Evolutionary conservation across 2,797 vertebrate species (phyloP).

Genomic region (Poecilia picta): DNA sequence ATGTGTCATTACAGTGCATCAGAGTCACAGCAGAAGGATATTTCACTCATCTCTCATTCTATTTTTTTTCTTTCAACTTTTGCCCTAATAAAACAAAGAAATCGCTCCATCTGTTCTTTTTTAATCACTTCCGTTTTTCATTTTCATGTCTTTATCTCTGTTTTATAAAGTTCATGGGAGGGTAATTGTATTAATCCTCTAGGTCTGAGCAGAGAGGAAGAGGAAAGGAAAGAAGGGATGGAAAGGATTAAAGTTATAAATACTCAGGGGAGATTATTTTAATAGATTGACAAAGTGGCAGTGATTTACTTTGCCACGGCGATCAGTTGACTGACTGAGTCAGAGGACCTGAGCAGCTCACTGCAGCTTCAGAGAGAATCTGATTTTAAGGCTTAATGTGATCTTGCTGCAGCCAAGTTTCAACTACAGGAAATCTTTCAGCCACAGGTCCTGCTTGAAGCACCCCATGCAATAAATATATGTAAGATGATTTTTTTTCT

Average conservation of each 20-base stretch:
- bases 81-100: constrained; percentile 4
- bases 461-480: not conserved
- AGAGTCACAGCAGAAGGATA: constrained; percentile 28
- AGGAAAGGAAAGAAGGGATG: constrained; percentile 10
- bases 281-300: constrained; percentile 39
- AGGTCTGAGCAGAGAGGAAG: constrained; percentile 17
- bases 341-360: constrained; percentile 24
- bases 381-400: constrained; percentile 17
- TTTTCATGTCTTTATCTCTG: constrained; percentile 15
- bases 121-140: constrained; percentile 17
- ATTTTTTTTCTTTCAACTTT: constrained; percentile 18
- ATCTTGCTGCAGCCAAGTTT: constrained; percentile 5
- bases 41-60: constrained; percentile 25
- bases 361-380: constrained; percentile 18
- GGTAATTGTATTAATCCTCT: constrained; percentile 48
- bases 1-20: constrained; percentile 48
- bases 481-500: not conserved
- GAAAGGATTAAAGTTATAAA: constrained; percentile 45
- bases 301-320: constrained; percentile 20
- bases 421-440: constrained; percentile 10
- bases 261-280: constrained; percentile 49
- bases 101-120: constrained; percentile 22
- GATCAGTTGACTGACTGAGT: constrained; percentile 33
- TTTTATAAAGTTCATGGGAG: constrained; percentile 49
- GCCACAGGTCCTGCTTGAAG: not conserved